Percentiles rank a stretch among this genome's conserved stretches.
These are phyloP conservation scores for Bufotes viridis DNA, from an alignment of 2,797 vertebrate species.

Conservation along the genomic window DNA sequence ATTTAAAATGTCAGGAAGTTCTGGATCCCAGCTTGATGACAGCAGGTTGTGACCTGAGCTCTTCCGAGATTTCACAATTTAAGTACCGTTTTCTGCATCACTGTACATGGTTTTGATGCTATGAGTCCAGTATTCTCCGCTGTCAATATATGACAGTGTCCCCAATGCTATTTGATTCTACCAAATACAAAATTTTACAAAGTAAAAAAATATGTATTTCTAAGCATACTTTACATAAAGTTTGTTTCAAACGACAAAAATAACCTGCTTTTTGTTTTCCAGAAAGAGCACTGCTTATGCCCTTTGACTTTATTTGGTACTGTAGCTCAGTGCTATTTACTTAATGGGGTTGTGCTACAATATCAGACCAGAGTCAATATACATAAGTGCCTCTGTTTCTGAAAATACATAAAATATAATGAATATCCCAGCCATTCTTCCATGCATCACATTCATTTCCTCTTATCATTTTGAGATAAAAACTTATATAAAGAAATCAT, in stretches of 20 bases:
- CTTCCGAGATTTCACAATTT: conserved; percentile 34
- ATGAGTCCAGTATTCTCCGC: background rate
- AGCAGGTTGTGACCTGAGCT: conserved; percentile 28
- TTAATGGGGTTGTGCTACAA: background rate
- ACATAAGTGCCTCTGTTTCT: too few species aligned
- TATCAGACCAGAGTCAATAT: too few species aligned
- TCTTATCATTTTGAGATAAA: too few species aligned
- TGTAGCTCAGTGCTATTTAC: too few species aligned
- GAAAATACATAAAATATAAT: too few species aligned
- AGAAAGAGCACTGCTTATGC: background rate
- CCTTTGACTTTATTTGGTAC: background rate
- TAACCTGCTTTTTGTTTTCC: background rate
- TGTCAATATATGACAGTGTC: background rate
- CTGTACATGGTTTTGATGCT: conserved; percentile 1
- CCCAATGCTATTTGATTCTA: background rate
- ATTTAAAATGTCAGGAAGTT: conserved; percentile 39
- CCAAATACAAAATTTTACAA: background rate
- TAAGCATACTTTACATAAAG: background rate
- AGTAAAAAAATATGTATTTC: background rate
- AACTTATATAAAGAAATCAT: too few species aligned
- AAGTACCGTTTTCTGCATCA: conserved; percentile 44
- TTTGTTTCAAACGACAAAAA: background rate
- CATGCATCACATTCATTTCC: too few species aligned
- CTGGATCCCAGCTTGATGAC: conserved; percentile 38
- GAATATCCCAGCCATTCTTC: too few species aligned